Conservation (phyloP, 2,888 invertebrate genomes). For the Ptychoptera albimana region DNA sequence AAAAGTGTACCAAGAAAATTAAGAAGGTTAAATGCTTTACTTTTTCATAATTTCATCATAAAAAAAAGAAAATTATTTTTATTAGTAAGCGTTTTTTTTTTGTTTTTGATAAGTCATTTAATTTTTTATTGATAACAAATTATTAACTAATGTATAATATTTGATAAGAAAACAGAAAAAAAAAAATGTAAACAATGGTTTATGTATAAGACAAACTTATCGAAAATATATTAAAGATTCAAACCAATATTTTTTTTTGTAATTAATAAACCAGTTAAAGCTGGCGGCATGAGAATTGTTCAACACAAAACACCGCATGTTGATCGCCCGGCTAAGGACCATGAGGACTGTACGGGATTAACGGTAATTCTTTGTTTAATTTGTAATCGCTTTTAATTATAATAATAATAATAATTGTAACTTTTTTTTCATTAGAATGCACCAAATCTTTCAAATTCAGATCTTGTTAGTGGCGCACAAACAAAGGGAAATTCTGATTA, state of each 20-base stretch:
- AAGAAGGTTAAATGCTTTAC: too few relatives aligned
- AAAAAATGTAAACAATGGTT: not conserved
- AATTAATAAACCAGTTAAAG: conserved; percentile 48
- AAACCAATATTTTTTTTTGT: conserved; percentile 2
- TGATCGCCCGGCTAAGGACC: conserved; percentile 45
- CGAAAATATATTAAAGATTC: conserved; percentile 4
- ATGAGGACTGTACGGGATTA: conserved; percentile 56
- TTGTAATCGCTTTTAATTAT: too few relatives aligned
- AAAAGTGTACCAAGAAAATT: too few relatives aligned
- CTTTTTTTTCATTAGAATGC: conserved; percentile 14
- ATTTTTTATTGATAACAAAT: not conserved
- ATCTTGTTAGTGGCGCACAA: conserved; percentile 61
- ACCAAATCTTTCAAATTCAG: conserved; percentile 43
- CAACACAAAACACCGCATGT: conserved; percentile 63
- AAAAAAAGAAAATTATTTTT: too few relatives aligned
- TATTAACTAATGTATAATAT: not conserved
- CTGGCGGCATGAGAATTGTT: conserved; percentile 83
- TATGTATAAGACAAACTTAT: not conserved
- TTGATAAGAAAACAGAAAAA: too few relatives aligned
- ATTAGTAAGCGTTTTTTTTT: too few relatives aligned
- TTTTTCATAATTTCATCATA: too few relatives aligned
- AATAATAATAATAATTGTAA: conserved; percentile 1
- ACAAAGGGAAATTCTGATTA: conserved; percentile 76
- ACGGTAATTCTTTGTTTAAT: conserved; percentile 35
- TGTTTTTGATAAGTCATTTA: too few relatives aligned